Percentiles rank a stretch among this genome's conserved stretches.
Evolutionary conservation across 1,140 invertebrate genomes (phyloP).

Genomic region (Diplogasteroides magnus): DNA sequence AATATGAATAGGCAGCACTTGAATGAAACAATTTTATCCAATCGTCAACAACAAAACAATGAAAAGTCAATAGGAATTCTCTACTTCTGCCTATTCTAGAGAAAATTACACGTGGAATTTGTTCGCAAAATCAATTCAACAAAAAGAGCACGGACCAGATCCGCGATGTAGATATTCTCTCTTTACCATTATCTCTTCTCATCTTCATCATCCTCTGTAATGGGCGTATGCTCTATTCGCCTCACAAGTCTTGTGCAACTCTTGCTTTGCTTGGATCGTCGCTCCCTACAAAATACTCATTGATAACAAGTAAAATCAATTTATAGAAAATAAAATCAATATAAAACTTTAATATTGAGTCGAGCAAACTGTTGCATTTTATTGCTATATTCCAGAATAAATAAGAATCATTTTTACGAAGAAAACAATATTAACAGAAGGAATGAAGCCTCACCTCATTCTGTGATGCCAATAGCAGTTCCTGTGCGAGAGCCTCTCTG

Average conservation of each 20-base stretch:
- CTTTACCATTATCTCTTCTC: neutral
- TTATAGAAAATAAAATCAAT: too few relatives aligned
- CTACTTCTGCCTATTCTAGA: neutral
- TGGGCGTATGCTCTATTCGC: slow-evolving; percentile 59
- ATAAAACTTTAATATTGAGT: too few relatives aligned
- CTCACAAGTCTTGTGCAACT: slow-evolving; percentile 59
- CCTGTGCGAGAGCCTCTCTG: slow-evolving; percentile 39
- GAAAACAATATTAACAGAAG: too few relatives aligned
- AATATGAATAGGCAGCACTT: too few relatives aligned
- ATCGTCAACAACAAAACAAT: neutral
- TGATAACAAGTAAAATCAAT: too few relatives aligned
- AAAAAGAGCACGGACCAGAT: neutral
- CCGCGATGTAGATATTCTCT: slow-evolving; percentile 12
- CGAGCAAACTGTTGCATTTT: too few relatives aligned
- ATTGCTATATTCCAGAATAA: too few relatives aligned
- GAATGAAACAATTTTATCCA: slow-evolving; percentile 1
- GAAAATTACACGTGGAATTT: neutral
- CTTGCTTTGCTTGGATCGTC: slow-evolving; percentile 59
- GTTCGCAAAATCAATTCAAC: neutral
- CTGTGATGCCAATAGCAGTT: slow-evolving; percentile 44
- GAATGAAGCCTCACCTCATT: too few relatives aligned
- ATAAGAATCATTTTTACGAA: too few relatives aligned
- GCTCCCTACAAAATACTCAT: too few relatives aligned
- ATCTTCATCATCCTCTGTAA: slow-evolving; percentile 49
- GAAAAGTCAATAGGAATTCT: neutral